A percentile compares a stretch with the other conserved stretches of the same genome.
Evolutionary conservation across 2,888 invertebrate species (phyloP).

Genomic region (Tricholauxania praeusta): DNA sequence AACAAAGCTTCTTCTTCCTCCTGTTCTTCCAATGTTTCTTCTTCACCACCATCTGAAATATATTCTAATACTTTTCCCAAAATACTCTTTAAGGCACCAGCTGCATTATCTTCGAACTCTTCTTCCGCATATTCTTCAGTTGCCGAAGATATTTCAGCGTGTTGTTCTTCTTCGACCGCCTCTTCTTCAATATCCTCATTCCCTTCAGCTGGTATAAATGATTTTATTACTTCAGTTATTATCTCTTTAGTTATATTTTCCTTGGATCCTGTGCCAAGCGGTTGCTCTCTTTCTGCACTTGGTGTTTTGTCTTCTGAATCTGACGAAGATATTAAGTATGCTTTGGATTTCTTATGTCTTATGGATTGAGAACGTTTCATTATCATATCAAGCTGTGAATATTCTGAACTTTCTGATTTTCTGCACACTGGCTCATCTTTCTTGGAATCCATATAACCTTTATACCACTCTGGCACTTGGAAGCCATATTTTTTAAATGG

Average conservation of each 20-base stretch:
- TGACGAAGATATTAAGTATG: too few relatives aligned
- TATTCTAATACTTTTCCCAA: background rate
- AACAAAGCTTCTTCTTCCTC: conserved; percentile 20
- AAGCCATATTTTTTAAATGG: too few relatives aligned
- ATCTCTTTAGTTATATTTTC: background rate
- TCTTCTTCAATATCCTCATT: background rate
- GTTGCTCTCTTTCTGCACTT: too few relatives aligned
- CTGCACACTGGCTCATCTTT: too few relatives aligned
- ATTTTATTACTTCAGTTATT: conserved; percentile 4
- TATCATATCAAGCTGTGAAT: too few relatives aligned
- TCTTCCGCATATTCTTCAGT: background rate
- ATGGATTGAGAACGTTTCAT: too few relatives aligned
- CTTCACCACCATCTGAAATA: background rate
- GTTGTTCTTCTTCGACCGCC: background rate
- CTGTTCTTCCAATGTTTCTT: background rate
- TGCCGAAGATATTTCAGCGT: background rate
- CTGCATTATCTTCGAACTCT: background rate
- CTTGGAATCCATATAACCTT: too few relatives aligned
- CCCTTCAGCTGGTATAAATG: conserved; percentile 1
- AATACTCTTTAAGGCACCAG: background rate
- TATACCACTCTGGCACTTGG: too few relatives aligned
- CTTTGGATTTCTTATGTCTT: background rate
- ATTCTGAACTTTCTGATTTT: too few relatives aligned
- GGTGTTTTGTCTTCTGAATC: background rate
- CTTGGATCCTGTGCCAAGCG: background rate